A percentile compares a stretch with the other conserved stretches of the same genome.
Evolutionary conservation across 2,113 vertebrate species (phyloP).

Genomic region (Malaclemys terrapin): DNA sequence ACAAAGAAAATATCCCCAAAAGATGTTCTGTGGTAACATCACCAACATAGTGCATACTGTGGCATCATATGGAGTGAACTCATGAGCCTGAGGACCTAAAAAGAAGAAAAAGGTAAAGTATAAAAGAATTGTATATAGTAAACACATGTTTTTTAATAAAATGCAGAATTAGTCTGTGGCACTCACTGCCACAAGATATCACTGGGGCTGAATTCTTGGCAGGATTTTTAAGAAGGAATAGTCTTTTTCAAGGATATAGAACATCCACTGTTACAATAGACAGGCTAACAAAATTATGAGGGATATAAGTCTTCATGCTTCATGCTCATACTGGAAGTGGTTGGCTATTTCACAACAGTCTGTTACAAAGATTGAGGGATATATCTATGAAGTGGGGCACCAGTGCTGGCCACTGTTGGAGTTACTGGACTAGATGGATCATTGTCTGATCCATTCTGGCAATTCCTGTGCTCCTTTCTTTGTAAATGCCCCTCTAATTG

Average conservation of each 20-base stretch:
- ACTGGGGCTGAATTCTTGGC: neutral
- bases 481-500: neutral
- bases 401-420: neutral
- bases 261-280: neutral
- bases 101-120: neutral
- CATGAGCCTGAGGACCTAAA: neutral
- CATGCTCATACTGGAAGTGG: no score
- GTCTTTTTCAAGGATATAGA: neutral
- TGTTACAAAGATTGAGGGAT: neutral
- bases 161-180: constrained; percentile 6
- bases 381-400: neutral
- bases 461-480: neutral
- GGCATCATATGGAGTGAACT: neutral
- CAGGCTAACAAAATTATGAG: neutral
- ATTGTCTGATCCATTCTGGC: neutral
- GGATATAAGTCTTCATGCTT: neutral
- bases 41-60: neutral
- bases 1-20: neutral
- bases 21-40: neutral
- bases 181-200: neutral
- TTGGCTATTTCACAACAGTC: neutral
- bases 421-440: neutral
- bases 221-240: neutral
- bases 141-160: neutral
- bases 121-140: neutral